phyloP scores from a whole-genome alignment of 2,797 vertebrate species.

The Echeneis naucrates region DNA sequence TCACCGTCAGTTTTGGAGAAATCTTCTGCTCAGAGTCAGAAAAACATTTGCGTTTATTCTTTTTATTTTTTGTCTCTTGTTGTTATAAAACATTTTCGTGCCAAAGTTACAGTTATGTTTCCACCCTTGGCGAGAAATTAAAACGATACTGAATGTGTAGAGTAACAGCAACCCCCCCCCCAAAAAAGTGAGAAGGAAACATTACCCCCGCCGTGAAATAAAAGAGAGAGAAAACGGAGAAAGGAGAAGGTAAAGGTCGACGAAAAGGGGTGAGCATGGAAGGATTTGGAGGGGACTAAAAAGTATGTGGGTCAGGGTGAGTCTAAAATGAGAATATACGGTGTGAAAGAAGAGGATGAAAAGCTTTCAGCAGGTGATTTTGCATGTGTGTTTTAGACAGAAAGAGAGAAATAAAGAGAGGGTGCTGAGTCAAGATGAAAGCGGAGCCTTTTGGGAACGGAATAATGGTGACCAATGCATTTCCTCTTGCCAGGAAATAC shows the following conservation, averaged over 20 bases:
- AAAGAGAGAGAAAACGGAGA: background rate
- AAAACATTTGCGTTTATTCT: slow-evolving; percentile 5
- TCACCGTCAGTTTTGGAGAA: slow-evolving; percentile 19
- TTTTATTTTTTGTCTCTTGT: background rate
- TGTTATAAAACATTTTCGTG: background rate
- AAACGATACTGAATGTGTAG: background rate
- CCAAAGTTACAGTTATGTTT: background rate
- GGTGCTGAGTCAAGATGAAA: slow-evolving; percentile 78
- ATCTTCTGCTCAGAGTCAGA: background rate
- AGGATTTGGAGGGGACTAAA: slow-evolving; percentile 33
- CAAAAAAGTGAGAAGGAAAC: background rate
- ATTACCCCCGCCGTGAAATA: background rate
- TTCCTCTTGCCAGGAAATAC: slow-evolving; percentile 48
- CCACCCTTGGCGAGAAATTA: background rate
- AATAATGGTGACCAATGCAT: slow-evolving; percentile 76
- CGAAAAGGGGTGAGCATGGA: slow-evolving; percentile 18
- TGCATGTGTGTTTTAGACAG: slow-evolving; percentile 63
- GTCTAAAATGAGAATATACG: slow-evolving; percentile 34
- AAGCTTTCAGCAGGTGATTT: slow-evolving; percentile 63
- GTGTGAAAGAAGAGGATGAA: slow-evolving; percentile 63
- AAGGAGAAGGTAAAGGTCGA: slow-evolving; percentile 14
- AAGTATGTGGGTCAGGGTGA: slow-evolving; percentile 53
- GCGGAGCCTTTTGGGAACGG: slow-evolving; percentile 61
- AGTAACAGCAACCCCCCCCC: background rate
- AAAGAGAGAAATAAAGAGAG: slow-evolving; percentile 62